Conservation (phyloP, 2,113 vertebrate species). For the Melanerpes formicivorus region DNA sequence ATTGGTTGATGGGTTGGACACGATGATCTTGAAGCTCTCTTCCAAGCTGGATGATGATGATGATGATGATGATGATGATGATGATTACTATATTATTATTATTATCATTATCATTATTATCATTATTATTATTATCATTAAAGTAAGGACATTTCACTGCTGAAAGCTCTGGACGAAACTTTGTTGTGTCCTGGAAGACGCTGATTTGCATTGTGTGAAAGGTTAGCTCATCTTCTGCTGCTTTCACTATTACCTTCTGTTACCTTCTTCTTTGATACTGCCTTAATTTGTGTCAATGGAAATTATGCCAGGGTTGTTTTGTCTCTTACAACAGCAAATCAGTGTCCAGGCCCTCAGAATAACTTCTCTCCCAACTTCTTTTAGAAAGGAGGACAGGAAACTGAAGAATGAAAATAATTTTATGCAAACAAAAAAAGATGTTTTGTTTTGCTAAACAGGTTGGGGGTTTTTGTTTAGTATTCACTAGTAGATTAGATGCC, state of each 20-base stretch:
- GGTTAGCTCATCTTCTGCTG: background rate
- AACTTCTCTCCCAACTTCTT: background rate
- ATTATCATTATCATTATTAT: no score
- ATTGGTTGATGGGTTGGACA: no score
- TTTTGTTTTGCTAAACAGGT: background rate
- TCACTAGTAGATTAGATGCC: background rate
- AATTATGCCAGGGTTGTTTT: background rate
- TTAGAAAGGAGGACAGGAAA: background rate
- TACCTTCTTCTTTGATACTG: background rate
- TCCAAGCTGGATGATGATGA: no score
- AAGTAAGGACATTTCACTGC: background rate
- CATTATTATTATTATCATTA: no score
- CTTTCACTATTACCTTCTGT: background rate
- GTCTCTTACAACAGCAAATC: background rate
- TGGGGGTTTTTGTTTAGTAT: background rate
- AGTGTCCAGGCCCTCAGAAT: background rate
- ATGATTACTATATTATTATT: no score
- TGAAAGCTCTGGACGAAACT: background rate
- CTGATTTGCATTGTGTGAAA: background rate
- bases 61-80: no score
- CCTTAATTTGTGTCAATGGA: background rate
- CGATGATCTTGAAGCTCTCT: no score
- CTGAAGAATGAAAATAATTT: constrained; percentile 1
- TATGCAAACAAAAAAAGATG: background rate
- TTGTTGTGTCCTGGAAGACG: background rate